These are phyloP conservation scores for Ochropacha duplaris DNA, from an alignment of 2,888 invertebrate species.

Conservation along the genomic window DNA sequence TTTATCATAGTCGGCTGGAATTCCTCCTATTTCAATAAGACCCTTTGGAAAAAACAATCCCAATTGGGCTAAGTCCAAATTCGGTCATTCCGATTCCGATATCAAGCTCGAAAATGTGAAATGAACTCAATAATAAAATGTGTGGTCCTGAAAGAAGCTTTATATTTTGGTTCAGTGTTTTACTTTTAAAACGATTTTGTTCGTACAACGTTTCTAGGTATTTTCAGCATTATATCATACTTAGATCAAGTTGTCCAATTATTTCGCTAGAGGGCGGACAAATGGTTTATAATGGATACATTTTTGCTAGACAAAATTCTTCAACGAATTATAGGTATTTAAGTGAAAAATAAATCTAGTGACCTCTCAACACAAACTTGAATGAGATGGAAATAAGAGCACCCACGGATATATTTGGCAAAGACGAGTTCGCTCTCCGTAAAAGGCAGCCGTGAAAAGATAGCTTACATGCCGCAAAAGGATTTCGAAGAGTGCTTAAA, in stretches of 20 bases:
- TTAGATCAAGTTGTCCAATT: neutral
- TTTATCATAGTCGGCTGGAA: conserved; percentile 33
- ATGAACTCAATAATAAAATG: conserved; percentile 16
- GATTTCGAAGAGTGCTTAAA: conserved; percentile 18
- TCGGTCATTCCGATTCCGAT: conserved; percentile 36
- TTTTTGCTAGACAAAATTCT: neutral
- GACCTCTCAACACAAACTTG: neutral
- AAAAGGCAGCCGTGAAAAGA: neutral
- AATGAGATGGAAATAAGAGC: neutral
- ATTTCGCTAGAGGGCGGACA: no score
- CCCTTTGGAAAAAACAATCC: conserved; percentile 41
- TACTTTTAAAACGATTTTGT: neutral
- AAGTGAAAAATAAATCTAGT: neutral
- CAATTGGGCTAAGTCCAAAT: conserved; percentile 55
- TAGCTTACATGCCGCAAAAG: conserved; percentile 22
- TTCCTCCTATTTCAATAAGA: conserved; percentile 45
- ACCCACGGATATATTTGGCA: neutral
- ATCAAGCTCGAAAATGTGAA: conserved; percentile 14
- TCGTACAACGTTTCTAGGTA: no score
- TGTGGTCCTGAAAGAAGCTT: neutral
- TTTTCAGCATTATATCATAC: neutral
- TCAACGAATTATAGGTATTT: neutral
- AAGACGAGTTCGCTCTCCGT: neutral
- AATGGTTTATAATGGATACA: no score
- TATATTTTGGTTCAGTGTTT: neutral